These are phyloP conservation scores for Psettodes erumei DNA, from an alignment of 2,113 vertebrate genomes.

Conservation along the genomic window DNA sequence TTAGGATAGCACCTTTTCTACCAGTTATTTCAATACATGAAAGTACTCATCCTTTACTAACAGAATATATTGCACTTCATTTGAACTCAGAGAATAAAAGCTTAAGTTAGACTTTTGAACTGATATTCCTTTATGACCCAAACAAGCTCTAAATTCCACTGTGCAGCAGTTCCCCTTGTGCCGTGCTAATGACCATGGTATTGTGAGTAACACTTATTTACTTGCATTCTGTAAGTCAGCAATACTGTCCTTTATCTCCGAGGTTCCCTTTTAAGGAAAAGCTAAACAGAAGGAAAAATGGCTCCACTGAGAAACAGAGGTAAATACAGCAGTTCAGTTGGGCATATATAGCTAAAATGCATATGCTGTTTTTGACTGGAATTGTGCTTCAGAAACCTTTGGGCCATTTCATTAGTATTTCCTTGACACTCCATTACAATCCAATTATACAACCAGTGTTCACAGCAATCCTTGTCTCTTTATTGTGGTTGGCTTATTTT, in stretches of 20 bases:
- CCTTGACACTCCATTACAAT: constrained; percentile 63
- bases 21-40: neutral
- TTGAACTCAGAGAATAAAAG: neutral
- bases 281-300: neutral
- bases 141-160: constrained; percentile 7
- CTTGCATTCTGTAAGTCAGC: constrained; percentile 8
- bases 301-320: constrained; percentile 45
- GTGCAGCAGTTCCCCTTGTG: constrained; percentile 13
- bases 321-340: constrained; percentile 55
- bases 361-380: constrained; percentile 36
- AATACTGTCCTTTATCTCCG: constrained; percentile 7
- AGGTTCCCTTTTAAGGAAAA: constrained; percentile 7
- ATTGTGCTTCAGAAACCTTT: constrained; percentile 35
- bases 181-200: neutral
- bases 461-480: constrained; percentile 52
- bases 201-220: constrained; percentile 32
- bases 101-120: neutral
- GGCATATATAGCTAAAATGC: constrained; percentile 19
- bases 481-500: constrained; percentile 51
- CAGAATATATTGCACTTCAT: neutral
- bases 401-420: constrained; percentile 66
- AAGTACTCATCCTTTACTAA: neutral
- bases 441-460: constrained; percentile 68
- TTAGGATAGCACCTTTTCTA: neutral
- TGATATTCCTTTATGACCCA: constrained; percentile 7